Percentiles rank a stretch among this genome's conserved stretches.
Evolutionary conservation across 2,888 invertebrate genomes (phyloP).

Genomic region (Ashinkailepas kermadecensis): DNA sequence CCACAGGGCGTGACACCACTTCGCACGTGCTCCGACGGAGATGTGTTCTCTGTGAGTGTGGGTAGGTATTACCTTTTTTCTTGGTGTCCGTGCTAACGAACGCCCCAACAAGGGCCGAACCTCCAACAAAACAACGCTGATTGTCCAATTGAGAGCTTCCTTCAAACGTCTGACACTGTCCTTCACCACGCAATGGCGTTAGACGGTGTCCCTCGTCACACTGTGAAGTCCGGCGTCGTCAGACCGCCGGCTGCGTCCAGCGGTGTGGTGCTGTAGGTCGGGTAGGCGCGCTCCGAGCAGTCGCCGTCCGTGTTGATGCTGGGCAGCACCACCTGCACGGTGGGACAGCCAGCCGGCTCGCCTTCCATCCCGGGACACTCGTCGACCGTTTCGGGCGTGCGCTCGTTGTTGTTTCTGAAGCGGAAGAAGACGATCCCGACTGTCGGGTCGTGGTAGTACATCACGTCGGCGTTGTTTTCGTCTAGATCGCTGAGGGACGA

Average conservation of each 20-base stretch:
- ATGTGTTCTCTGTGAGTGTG: too few relatives aligned
- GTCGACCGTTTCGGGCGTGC: not conserved
- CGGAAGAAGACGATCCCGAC: not conserved
- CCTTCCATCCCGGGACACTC: conserved; percentile 9
- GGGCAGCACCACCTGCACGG: not conserved
- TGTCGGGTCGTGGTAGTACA: not conserved
- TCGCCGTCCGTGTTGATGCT: not conserved
- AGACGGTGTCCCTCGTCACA: too few relatives aligned
- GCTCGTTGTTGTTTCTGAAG: not conserved
- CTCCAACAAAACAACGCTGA: too few relatives aligned
- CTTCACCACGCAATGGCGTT: too few relatives aligned
- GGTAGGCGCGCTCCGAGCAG: not conserved
- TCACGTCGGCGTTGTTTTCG: not conserved
- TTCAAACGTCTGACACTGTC: too few relatives aligned
- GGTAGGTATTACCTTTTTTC: too few relatives aligned
- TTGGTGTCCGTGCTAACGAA: too few relatives aligned
- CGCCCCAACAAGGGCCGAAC: too few relatives aligned
- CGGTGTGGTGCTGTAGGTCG: not conserved
- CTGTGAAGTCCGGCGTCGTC: not conserved
- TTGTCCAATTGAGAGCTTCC: too few relatives aligned
- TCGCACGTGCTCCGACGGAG: too few relatives aligned
- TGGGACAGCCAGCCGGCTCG: not conserved
- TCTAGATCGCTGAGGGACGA: not conserved
- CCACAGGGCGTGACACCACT: too few relatives aligned
- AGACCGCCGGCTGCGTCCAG: not conserved